Evolutionary conservation across 2,888 invertebrate species (phyloP).

Genomic region (Drosophila eohydei): DNA sequence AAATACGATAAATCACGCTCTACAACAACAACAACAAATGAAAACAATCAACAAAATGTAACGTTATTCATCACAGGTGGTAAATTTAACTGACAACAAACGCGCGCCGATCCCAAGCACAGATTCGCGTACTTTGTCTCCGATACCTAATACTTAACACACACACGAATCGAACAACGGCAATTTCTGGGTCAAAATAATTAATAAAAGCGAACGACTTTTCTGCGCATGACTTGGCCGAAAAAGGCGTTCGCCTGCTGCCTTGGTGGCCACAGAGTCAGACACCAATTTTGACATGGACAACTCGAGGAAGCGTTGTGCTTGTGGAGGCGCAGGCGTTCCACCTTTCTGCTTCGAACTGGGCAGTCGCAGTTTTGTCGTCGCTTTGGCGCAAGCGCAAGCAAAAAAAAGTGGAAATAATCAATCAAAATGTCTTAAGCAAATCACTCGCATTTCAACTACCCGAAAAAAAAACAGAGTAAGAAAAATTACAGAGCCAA

Average conservation of each 20-base stretch:
- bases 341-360: neutral
- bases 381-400: constrained; percentile 64
- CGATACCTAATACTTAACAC: constrained; percentile 58
- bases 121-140: constrained; percentile 36
- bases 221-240: constrained; percentile 72
- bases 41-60: constrained; percentile 77
- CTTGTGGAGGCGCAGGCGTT: constrained; percentile 1
- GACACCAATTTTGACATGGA: constrained; percentile 33
- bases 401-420: constrained; percentile 57
- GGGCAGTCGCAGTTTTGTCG: constrained; percentile 56
- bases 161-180: constrained; percentile 51
- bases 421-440: constrained; percentile 81
- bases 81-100: constrained; percentile 80
- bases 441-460: constrained; percentile 78
- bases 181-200: constrained; percentile 78
- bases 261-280: constrained; percentile 40
- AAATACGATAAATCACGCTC: constrained; percentile 71
- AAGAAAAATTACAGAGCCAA: constrained; percentile 50
- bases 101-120: constrained; percentile 66
- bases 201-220: constrained; percentile 71
- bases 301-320: constrained; percentile 47
- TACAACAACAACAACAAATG: constrained; percentile 36
- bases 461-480: constrained; percentile 42
- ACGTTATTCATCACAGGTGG: constrained; percentile 82
- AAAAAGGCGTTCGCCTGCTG: constrained; percentile 36